These are phyloP conservation scores for Coptodon bakossiorum DNA, from an alignment of 2,113 vertebrate genomes.

Conservation along the genomic window DNA sequence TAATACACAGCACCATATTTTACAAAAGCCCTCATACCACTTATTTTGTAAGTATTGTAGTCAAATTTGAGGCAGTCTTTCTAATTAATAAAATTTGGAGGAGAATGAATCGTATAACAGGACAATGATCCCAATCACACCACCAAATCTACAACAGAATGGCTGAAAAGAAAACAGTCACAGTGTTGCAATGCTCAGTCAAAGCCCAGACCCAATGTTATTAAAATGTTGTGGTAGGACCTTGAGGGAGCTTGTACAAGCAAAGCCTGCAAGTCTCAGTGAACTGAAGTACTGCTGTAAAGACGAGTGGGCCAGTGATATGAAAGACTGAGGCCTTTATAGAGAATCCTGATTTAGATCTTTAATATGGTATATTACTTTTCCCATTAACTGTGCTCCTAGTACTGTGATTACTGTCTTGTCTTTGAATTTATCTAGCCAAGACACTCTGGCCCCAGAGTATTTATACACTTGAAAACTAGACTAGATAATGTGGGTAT, in stretches of 20 bases:
- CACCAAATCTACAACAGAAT: not conserved
- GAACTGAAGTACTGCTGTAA: not conserved
- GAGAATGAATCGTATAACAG: fast-evolving
- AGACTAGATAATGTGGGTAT: not conserved
- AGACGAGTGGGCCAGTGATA: not conserved
- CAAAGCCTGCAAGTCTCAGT: not conserved
- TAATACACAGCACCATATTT: not conserved
- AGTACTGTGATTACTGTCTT: fast-evolving
- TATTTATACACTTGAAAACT: not conserved
- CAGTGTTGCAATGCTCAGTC: not conserved
- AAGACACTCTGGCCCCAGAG: not conserved
- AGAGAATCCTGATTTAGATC: not conserved
- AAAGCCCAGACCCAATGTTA: not conserved
- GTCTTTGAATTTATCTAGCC: not conserved
- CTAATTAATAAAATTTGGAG: not conserved
- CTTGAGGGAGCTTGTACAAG: fast-evolving
- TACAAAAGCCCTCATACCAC: not conserved
- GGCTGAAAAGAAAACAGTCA: not conserved
- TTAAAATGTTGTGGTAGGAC: not conserved
- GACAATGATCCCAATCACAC: not conserved
- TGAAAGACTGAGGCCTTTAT: not conserved
- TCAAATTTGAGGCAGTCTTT: not conserved
- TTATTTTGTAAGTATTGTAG: not conserved
- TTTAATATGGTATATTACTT: not conserved
- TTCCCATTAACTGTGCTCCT: not conserved